These are phyloP conservation scores for Mylabris sibirica DNA, from an alignment of 2,888 invertebrate species.

Conservation along the genomic window DNA sequence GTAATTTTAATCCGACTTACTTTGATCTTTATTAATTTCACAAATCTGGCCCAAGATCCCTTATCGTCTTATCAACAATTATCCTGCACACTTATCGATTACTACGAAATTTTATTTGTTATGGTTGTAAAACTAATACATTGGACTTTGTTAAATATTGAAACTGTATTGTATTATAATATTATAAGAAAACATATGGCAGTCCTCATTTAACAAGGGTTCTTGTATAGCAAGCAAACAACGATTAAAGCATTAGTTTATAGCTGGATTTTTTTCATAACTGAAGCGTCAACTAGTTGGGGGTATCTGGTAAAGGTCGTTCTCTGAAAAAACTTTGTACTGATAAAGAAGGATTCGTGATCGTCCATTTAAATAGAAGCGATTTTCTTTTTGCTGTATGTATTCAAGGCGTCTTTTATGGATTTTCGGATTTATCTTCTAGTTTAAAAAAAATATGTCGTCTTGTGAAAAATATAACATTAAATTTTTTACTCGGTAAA, in stretches of 20 bases:
- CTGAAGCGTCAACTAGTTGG: conserved; percentile 16
- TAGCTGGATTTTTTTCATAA: not conserved
- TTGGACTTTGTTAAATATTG: too few relatives aligned
- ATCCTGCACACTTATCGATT: too few relatives aligned
- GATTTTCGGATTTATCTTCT: too few relatives aligned
- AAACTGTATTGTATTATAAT: too few relatives aligned
- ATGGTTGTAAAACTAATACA: too few relatives aligned
- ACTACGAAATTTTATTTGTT: too few relatives aligned
- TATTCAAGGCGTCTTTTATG: conserved; percentile 26
- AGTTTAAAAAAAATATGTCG: conserved; percentile 16
- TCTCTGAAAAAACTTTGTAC: conserved; percentile 2
- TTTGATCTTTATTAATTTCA: conserved; percentile 26
- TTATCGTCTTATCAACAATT: not conserved
- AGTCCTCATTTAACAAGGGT: too few relatives aligned
- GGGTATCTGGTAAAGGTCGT: conserved; percentile 13
- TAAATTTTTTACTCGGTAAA: too few relatives aligned
- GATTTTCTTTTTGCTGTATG: conserved; percentile 18
- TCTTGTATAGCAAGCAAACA: too few relatives aligned
- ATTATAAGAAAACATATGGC: too few relatives aligned
- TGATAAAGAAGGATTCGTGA: conserved; percentile 31
- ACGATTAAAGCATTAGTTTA: too few relatives aligned
- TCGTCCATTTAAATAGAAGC: conserved; percentile 30
- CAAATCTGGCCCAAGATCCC: conserved; percentile 15
- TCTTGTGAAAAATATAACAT: not conserved
- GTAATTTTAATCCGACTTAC: conserved; percentile 15